Evolutionary conservation across 2,797 vertebrate genomes (phyloP).

Genomic region (Oceanodroma leucorhoa): DNA sequence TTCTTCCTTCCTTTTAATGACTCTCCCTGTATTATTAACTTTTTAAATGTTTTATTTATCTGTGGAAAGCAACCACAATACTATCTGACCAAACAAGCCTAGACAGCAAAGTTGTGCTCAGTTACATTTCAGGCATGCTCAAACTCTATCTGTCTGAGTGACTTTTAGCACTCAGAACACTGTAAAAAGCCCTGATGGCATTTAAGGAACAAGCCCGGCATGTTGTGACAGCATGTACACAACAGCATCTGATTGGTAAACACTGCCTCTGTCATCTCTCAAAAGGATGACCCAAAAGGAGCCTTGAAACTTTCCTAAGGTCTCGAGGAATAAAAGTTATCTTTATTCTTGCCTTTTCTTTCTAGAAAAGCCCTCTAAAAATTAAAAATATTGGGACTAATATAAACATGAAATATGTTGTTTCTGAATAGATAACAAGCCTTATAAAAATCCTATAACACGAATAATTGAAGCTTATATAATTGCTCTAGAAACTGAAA

Average conservation of each 20-base stretch:
- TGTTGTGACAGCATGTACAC: accelerated
- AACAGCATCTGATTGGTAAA: background rate
- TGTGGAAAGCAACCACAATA: background rate
- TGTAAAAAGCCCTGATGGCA: background rate
- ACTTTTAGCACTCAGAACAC: background rate
- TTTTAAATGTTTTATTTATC: background rate
- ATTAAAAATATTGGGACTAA: background rate
- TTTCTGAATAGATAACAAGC: background rate
- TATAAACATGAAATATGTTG: background rate
- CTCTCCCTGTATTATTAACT: background rate
- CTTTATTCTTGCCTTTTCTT: background rate
- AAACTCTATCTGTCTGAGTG: background rate
- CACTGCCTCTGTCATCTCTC: background rate
- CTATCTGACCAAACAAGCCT: background rate
- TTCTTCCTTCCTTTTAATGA: background rate
- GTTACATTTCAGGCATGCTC: background rate
- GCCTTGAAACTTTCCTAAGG: background rate
- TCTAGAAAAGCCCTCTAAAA: background rate
- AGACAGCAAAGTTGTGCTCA: background rate
- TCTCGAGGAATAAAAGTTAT: background rate
- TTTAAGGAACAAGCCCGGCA: background rate
- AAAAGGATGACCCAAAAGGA: background rate
- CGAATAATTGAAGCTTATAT: background rate
- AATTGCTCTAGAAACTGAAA: background rate
- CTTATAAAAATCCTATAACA: background rate